Conservation (phyloP, 2,113 vertebrate genomes). For the Phrynocephalus versicolor region DNA sequence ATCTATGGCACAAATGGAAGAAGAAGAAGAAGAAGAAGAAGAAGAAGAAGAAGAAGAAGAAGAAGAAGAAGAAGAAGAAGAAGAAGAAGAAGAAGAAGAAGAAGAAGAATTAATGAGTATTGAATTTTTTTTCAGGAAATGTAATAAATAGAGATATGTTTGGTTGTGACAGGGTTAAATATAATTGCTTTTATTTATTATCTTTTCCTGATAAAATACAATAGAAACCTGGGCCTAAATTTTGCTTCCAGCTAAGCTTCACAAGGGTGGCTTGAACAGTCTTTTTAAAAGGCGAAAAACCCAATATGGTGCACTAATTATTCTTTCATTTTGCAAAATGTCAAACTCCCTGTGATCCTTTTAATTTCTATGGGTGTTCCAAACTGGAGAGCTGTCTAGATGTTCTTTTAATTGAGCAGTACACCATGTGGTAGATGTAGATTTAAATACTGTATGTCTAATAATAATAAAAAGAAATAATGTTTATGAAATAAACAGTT, state of each 20-base stretch:
- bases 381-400: conserved; percentile 71
- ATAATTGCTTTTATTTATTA: conserved; percentile 26
- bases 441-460: conserved; percentile 57
- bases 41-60: too few relatives aligned
- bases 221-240: conserved; percentile 68
- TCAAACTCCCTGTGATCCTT: conserved; percentile 79
- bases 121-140: background rate
- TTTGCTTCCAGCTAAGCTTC: conserved; percentile 69
- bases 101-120: too few relatives aligned
- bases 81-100: too few relatives aligned
- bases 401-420: conserved; percentile 65
- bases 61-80: too few relatives aligned
- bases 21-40: too few relatives aligned
- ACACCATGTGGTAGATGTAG: conserved; percentile 59
- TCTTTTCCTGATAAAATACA: conserved; percentile 42
- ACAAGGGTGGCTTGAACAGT: conserved; percentile 64
- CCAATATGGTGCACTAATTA: conserved; percentile 76
- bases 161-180: conserved; percentile 43
- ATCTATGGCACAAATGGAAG: background rate
- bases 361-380: conserved; percentile 81
- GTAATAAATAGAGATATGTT: background rate
- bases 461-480: conserved; percentile 41
- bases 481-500: background rate
- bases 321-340: conserved; percentile 80
- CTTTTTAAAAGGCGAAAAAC: conserved; percentile 72